phyloP scores from a whole-genome alignment of 2,797 vertebrate genomes.

The Siniperca scherzeri region DNA sequence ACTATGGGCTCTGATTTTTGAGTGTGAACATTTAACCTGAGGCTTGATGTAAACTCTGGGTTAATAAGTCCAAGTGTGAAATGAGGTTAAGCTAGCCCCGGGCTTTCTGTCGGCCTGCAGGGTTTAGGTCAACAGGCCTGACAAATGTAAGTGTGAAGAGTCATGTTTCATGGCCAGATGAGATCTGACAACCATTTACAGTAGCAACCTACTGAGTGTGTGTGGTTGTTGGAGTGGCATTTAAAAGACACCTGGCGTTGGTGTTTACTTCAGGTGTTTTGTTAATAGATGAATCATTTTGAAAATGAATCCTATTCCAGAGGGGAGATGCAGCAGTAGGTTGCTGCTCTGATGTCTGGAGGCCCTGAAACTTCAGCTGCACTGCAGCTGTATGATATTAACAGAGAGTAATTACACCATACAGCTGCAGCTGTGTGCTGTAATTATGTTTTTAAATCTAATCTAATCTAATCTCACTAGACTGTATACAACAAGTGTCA shows the following conservation, averaged over 20 bases:
- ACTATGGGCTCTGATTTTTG: not conserved
- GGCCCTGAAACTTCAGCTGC: not conserved
- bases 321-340: not conserved
- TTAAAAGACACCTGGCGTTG: slow-evolving; percentile 20
- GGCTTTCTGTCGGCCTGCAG: not conserved
- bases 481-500: not conserved
- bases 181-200: slow-evolving; percentile 15
- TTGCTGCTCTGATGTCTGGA: not conserved
- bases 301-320: not conserved
- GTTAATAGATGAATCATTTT: not conserved
- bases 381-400: not conserved
- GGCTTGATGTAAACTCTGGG: slow-evolving; percentile 18
- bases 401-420: slow-evolving; percentile 14
- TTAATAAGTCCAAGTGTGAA: slow-evolving; percentile 20
- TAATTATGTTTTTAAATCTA: slow-evolving; percentile 17
- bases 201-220: not conserved
- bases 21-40: not conserved
- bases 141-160: slow-evolving; percentile 1
- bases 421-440: slow-evolving; percentile 21
- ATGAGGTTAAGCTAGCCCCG: not conserved
- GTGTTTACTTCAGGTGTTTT: slow-evolving; percentile 4
- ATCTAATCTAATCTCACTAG: not conserved
- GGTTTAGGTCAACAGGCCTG: slow-evolving; percentile 14
- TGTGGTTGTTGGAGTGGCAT: not conserved
- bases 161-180: slow-evolving; percentile 12